Evolutionary conservation across 1,140 invertebrate genomes (phyloP), one percentile per base, ranked within the genome.

Genomic region (Thaumetopoea pityocampa): DNA sequence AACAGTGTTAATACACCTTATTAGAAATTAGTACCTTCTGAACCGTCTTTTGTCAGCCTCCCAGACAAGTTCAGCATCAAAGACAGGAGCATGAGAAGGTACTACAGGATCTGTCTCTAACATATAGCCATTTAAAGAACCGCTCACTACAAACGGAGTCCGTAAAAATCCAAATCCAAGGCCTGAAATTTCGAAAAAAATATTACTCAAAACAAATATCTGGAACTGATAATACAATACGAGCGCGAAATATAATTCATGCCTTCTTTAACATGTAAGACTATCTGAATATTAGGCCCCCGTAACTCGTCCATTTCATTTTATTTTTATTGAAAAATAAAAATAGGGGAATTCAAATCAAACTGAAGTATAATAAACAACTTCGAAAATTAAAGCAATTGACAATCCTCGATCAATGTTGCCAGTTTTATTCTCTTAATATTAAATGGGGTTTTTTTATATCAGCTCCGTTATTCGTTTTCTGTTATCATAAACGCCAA

Each of bases 31-130:
- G n/a, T 55, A 78, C 80, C 77, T 84, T 23, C 80, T 54, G 59
- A 84, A 84, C 33, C 67, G 61, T 47, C 80, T 53, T 56, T 81
- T 84, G 49, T 84, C 80, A 17, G 80, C 74, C 43, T 84, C 79
- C 79, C 79, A 84, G 38, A 84, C 77, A 11, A 84, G 61, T 60
- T 84, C 80, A n/a, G 77, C 77, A 29, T 84, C 80, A 32, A 84
- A 78, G 9, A 63, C 48, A 14, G 77, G 77, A 16, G 74, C 67
- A 57, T 84, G 80, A 12, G 60, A 55, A 4, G 80, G 73, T 5
- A 81, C 62, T 1, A 65, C 61, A 9, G 77, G 66, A 44, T 84
- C 79, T 0, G 77, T 84, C 40, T 84, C 79, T 33, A 84, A 32
- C 56, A 80, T 73, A 49, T 84, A 84, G 5, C 80, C 72, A 71